phyloP scores from a whole-genome alignment of 2,888 invertebrate genomes.

The Volucella inflata region DNA sequence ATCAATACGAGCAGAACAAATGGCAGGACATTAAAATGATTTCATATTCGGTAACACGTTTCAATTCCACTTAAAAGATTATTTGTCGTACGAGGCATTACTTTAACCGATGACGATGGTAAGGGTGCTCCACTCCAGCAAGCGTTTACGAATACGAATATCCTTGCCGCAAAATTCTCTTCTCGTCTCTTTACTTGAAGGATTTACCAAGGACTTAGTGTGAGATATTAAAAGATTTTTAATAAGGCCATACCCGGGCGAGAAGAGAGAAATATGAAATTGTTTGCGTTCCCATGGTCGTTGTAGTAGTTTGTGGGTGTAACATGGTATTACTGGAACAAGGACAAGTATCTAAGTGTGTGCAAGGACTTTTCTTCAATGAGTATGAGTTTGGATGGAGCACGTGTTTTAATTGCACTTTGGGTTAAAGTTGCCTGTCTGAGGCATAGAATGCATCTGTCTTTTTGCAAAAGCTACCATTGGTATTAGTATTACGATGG shows the following conservation, averaged over 20 bases:
- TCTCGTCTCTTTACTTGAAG: constrained; percentile 40
- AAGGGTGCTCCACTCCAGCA: constrained; percentile 1
- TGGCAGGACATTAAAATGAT: constrained; percentile 73
- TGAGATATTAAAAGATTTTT: constrained; percentile 74
- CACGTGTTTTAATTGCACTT: constrained; percentile 69
- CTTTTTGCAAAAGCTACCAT: constrained; percentile 40
- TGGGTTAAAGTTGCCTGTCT: constrained; percentile 59
- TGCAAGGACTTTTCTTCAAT: constrained; percentile 42
- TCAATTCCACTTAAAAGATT: constrained; percentile 75
- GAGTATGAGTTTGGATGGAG: constrained; percentile 21
- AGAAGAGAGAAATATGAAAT: constrained; percentile 43
- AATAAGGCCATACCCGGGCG: constrained; percentile 53
- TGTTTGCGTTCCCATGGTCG: constrained; percentile 34
- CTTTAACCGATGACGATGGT: constrained; percentile 13
- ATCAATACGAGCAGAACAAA: constrained; percentile 37
- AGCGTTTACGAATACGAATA: background rate
- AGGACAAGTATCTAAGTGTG: background rate
- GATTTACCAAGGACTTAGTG: constrained; percentile 68
- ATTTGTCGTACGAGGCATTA: constrained; percentile 59
- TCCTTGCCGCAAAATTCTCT: constrained; percentile 45
- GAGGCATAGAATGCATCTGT: constrained; percentile 57
- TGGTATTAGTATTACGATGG: constrained; percentile 1
- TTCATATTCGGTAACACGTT: constrained; percentile 75
- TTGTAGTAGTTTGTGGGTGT: constrained; percentile 20
- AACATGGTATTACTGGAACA: constrained; percentile 32